Conservation (phyloP, 35 echinoderm and acorn worm species). For the Apostichopus parvimensis region DNA sequence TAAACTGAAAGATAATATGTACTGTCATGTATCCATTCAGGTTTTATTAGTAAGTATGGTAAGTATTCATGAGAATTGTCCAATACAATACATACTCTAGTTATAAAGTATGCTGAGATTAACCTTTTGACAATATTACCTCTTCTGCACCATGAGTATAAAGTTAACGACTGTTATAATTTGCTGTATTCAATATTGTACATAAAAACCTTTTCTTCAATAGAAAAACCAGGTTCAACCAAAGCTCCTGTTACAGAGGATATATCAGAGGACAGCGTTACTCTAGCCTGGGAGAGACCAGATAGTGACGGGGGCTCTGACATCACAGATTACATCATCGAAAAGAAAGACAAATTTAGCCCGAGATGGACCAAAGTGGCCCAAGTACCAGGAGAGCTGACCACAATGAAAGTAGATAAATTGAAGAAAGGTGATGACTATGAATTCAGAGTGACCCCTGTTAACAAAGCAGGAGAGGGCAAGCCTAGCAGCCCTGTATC, state of each 20-base stretch:
- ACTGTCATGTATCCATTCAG: too few relatives aligned
- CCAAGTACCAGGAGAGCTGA: constrained; percentile 59
- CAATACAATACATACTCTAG: too few relatives aligned
- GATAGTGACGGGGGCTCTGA: constrained; percentile 81
- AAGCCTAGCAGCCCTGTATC: constrained; percentile 51
- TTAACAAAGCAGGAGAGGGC: constrained; percentile 86
- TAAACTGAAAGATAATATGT: too few relatives aligned
- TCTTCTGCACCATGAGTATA: too few relatives aligned
- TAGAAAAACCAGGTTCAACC: constrained; percentile 69
- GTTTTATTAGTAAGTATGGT: too few relatives aligned
- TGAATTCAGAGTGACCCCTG: constrained; percentile 80
- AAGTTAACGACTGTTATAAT: too few relatives aligned
- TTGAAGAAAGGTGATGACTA: constrained; percentile 70
- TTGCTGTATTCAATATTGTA: too few relatives aligned
- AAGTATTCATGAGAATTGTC: too few relatives aligned
- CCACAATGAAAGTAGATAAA: constrained; percentile 61
- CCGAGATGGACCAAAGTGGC: constrained; percentile 73
- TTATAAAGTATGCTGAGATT: too few relatives aligned
- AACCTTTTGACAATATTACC: too few relatives aligned
- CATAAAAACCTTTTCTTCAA: neutral
- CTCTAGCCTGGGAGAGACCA: constrained; percentile 80
- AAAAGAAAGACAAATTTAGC: constrained; percentile 69
- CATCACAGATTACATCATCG: constrained; percentile 88
- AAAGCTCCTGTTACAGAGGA: constrained; percentile 63
- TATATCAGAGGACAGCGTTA: constrained; percentile 64